Evolutionary conservation across 2,888 invertebrate genomes (phyloP), one percentile per base, ranked within the genome.

Genomic region (Alloscopus bannaensis): DNA sequence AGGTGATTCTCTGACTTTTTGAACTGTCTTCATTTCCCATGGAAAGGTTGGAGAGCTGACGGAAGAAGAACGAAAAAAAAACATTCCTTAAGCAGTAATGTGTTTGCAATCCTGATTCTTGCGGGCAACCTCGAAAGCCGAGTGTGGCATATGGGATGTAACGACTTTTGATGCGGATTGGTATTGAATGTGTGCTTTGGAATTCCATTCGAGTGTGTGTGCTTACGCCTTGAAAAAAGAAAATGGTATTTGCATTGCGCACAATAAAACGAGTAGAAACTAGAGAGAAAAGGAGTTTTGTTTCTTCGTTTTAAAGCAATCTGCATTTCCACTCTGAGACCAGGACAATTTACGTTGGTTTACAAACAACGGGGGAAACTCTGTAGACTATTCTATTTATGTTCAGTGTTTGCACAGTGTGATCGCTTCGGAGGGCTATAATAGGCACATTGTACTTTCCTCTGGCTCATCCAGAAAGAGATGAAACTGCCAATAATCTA

Each of bases 401-500:
- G 36, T 45, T 4, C n/a, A 45, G 4, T 52, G n/a, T 22, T 52
- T 3, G 52, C 24, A 22, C 24, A 47, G 2, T 52, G 24, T 22
- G 52, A 52, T 52, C 45, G 52, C 6, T 52, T 22, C 24, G 52
- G 8, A 6, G 16, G 52, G 22, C 40, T 60, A 60, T 36, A 60
- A 60, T 40, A 40, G n/a, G 59, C 29, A 31, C 18, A 59, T 59
- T 59, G 59, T 59, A 29, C 20, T 60, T 22, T 60, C 22, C 20
- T 16, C 22, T 16, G 42, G 40, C 60, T 60, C 40, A 60, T 36
- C 36, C 29, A 60, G 20, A 57, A 57, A 57, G 31, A 36, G 60
- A 60, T 60, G 60, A 60, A 60, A 60, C 60, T 60, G 60, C 60
- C 60, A 60, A 60, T 60, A 60, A 60, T 60, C n/a, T n/a, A 60